A percentile compares a stretch with the other conserved stretches of the same genome.
Evolutionary conservation across 2,797 vertebrate genomes (phyloP).

Genomic region (Parambassis ranga): DNA sequence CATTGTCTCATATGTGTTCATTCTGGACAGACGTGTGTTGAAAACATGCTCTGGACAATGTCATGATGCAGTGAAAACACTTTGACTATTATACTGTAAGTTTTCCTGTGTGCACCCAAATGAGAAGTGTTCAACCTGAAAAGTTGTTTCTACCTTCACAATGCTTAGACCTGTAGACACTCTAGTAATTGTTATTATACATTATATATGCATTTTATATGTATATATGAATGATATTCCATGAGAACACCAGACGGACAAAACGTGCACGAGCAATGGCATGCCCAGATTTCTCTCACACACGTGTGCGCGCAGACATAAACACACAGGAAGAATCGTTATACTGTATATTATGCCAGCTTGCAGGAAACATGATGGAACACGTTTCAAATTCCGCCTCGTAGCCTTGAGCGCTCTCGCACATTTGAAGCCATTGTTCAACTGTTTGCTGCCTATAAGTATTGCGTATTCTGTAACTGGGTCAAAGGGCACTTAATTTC

Average conservation of each 20-base stretch:
- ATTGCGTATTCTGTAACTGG: constrained; percentile 47
- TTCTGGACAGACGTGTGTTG: no score
- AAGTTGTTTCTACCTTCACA: no score
- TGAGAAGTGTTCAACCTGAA: no score
- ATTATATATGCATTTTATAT: no score
- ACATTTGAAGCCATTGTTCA: not conserved
- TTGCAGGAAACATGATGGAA: constrained; percentile 39
- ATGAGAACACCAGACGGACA: not conserved
- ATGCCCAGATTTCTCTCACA: not conserved
- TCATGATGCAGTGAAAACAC: no score
- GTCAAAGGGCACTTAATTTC: constrained; percentile 69
- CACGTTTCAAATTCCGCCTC: constrained; percentile 43
- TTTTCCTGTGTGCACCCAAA: no score
- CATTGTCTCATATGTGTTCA: no score
- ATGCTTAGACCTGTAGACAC: no score
- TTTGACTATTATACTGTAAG: no score
- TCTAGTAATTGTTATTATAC: no score
- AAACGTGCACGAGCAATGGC: not conserved
- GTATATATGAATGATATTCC: not conserved
- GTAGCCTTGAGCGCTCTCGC: constrained; percentile 3
- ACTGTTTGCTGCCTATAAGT: not conserved
- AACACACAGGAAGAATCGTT: not conserved
- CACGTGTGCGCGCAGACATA: not conserved
- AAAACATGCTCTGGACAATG: no score
- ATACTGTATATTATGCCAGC: not conserved